Percentiles rank a stretch among this genome's conserved stretches.
Evolutionary conservation across 2,113 vertebrate genomes (phyloP).

Genomic region (Sterrhoptilus dennistouni): DNA sequence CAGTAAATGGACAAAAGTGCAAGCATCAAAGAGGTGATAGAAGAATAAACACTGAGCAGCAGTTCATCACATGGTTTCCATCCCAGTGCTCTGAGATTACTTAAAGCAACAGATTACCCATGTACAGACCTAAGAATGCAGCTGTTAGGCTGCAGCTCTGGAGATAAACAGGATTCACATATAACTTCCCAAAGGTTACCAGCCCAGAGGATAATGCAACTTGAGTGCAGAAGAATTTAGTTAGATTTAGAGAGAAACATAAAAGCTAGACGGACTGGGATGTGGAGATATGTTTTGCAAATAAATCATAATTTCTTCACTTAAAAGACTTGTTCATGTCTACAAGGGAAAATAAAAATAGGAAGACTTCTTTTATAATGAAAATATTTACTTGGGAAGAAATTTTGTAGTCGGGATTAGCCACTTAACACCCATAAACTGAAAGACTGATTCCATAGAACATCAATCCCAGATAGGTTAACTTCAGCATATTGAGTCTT

Average conservation of each 20-base stretch:
- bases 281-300: background rate
- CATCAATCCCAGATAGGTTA: background rate
- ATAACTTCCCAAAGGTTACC: background rate
- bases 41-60: background rate
- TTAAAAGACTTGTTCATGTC: background rate
- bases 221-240: background rate
- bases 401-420: background rate
- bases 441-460: background rate
- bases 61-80: background rate
- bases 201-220: background rate
- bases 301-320: background rate
- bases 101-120: background rate
- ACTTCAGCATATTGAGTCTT: background rate
- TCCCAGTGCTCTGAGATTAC: background rate
- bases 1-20: background rate
- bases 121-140: background rate
- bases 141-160: background rate
- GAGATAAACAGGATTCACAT: background rate
- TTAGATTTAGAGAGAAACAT: background rate
- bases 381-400: background rate
- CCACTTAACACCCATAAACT: background rate
- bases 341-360: background rate
- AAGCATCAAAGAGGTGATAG: background rate
- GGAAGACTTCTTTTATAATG: background rate
- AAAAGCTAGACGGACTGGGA: background rate